Base-by-base conservation (phyloP, 2,888 invertebrate species). In the Eurytoma adleriae region DNA sequence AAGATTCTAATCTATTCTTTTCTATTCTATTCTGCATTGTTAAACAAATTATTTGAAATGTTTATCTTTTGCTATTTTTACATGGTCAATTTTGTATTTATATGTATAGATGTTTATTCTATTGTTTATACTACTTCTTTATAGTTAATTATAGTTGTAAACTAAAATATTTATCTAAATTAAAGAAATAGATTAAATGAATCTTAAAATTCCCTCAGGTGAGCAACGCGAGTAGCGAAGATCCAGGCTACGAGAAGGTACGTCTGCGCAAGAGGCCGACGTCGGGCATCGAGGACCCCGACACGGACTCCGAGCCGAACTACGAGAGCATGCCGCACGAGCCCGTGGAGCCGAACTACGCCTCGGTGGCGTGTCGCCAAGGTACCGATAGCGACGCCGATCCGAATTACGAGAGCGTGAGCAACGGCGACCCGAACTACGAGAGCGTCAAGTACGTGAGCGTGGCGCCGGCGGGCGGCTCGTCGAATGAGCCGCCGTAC, bases 391-490 rank as follows among this genome's bases (percentile, higher is more conserved):
- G 95, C 87, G 96, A 96, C 88, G 94, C 94, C 0, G 96, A 95
- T 88, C 93, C 94, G 0, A 95, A 95, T 88, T 95, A 95, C 85
- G 95, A 95, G 86, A 94, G 94, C 0, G 94, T 95, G 0, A 92
- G 92, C 73, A 93, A 94, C 69, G 92, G 92, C 67, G 95, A 96
- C 91, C 96, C 96, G 0, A 96, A 96, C 88, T 96, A 96, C 86
- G 96, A 96, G 88, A 96, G 95, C 83, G 96, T 96, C 0, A 95
- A 95, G 84, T 96, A 95, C 90, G 92, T 94, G 85, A 94, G 94
- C 80, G 16, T 18, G 27, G 57, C 40, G 59, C 20, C n/a, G 48
- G 69, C 18, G 12, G 79, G 95, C 48, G 52, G 74, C 59, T 40
- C 40, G 10, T n/a, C 91, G 80, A 95, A 94, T 71, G 95, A 95